Base-by-base conservation (phyloP, 2,797 vertebrate species). In the Sarcoramphus papa region DNA sequence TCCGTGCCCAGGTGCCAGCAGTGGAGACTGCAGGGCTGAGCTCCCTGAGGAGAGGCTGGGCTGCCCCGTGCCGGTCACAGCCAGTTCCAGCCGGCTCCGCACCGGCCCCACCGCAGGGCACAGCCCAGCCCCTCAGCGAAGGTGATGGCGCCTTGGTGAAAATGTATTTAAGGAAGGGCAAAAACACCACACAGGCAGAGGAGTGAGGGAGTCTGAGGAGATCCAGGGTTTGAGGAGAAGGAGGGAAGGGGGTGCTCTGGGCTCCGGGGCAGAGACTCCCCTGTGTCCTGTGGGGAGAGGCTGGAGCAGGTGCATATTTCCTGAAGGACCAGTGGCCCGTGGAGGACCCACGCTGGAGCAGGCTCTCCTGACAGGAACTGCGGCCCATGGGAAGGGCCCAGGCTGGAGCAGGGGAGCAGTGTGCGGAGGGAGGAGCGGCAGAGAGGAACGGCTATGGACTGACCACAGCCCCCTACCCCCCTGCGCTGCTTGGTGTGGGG, bases 171-270 rank as follows among this genome's bases (percentile, higher is more conserved):
- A 35, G 2, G 37, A 35, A 68, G 22, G 45, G 27, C 22, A 88
- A 90, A 91, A 62, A 7, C 12, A 5, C 17, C 10, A 5, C 50
- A 12, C 4, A 17, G 43, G 15, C 24, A 70, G 47, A 56, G 62
- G 4, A 31, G 19, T 0, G 1, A 60, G 18, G 27, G 25, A 40
- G 17, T 11, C 50, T 37, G 41, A 64, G 60, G 24, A 47, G 51
- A 75, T 31, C 2, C 0, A 0, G 7, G 12, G 15, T 3, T 23
- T 0, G 0, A 56, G 57, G 18, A 72, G 37, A 17, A 79, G 6
- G 17, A 62, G 24, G 33, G 16, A 37, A 59, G 13, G 5, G 3
- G 6, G 2, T 15, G 22, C 35, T 63, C 21, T 3, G 6, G 25
- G 27, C 2, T 1, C 17, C 2, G 2, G 19, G 33, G 27, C 43